Evolutionary conservation across 2,888 invertebrate species (phyloP).

Genomic region (Harmothoe impar): DNA sequence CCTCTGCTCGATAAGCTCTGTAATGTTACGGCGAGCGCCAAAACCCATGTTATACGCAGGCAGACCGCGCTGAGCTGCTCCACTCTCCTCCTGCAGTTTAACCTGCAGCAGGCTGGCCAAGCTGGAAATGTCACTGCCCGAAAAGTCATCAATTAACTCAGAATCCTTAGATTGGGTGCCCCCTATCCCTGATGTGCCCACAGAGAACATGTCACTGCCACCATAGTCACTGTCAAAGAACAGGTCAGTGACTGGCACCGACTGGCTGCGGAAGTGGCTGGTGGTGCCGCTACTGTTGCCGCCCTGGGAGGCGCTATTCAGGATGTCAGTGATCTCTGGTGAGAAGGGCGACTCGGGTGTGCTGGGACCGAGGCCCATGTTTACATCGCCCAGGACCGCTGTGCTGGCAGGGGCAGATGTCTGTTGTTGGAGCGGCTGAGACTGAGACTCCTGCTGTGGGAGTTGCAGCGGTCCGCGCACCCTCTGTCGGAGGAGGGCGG

Average conservation of each 20-base stretch:
- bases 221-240: constrained; percentile 47
- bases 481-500: neutral
- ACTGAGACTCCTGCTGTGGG: neutral
- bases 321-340: constrained; percentile 64
- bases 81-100: constrained; percentile 42
- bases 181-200: neutral
- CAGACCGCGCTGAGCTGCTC: neutral
- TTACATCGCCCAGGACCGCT: constrained; percentile 26
- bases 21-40: constrained; percentile 53
- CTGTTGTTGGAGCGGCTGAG: neutral
- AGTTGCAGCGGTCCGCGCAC: neutral
- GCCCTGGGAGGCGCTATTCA: constrained; percentile 40
- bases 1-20: constrained; percentile 51
- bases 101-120: constrained; percentile 59
- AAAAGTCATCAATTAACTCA: constrained; percentile 53
- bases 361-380: constrained; percentile 61
- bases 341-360: constrained; percentile 66
- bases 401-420: neutral
- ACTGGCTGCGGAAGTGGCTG: constrained; percentile 58
- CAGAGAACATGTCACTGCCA: constrained; percentile 15
- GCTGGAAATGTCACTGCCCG: constrained; percentile 38
- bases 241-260: constrained; percentile 54
- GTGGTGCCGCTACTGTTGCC: neutral
- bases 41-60: neutral
- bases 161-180: neutral